These are phyloP conservation scores for Anolis apletophallus DNA, from an alignment of 2,797 vertebrate species.

Conservation along the genomic window DNA sequence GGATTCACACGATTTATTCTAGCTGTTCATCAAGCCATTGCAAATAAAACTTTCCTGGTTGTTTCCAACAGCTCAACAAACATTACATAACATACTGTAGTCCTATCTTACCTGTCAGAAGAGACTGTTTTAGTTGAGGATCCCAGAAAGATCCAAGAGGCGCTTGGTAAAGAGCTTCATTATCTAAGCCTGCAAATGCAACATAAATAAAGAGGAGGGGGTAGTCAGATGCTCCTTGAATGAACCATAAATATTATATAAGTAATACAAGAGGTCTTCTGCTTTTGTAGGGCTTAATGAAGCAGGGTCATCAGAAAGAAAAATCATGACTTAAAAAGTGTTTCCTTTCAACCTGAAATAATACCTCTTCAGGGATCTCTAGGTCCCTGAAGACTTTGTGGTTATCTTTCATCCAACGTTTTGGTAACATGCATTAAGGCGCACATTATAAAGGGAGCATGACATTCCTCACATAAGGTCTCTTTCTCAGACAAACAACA, in stretches of 20 bases:
- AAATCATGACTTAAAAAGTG: too few relatives aligned
- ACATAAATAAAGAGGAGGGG: constrained; percentile 3
- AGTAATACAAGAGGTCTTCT: not conserved
- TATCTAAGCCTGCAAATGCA: constrained; percentile 60
- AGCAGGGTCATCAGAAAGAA: too few relatives aligned
- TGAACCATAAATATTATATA: not conserved
- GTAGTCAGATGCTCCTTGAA: not conserved
- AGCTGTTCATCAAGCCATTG: not conserved
- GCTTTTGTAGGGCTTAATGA: too few relatives aligned
- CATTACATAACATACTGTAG: rapidly evolving
- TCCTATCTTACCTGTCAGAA: constrained; percentile 78
- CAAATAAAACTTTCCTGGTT: not conserved
- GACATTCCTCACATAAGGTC: too few relatives aligned
- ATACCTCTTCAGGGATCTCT: too few relatives aligned
- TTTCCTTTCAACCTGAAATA: too few relatives aligned
- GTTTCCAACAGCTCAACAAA: not conserved
- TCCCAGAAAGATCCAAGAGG: constrained; percentile 64
- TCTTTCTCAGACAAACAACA: too few relatives aligned
- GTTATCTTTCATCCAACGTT: too few relatives aligned
- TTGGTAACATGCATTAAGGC: too few relatives aligned
- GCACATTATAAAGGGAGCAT: too few relatives aligned
- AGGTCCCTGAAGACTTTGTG: too few relatives aligned
- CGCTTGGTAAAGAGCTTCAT: constrained; percentile 73
- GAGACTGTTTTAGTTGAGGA: constrained; percentile 77
- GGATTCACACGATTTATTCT: not conserved